Conservation (phyloP, 2,888 invertebrate species). For the Epirrhoe tristata region DNA sequence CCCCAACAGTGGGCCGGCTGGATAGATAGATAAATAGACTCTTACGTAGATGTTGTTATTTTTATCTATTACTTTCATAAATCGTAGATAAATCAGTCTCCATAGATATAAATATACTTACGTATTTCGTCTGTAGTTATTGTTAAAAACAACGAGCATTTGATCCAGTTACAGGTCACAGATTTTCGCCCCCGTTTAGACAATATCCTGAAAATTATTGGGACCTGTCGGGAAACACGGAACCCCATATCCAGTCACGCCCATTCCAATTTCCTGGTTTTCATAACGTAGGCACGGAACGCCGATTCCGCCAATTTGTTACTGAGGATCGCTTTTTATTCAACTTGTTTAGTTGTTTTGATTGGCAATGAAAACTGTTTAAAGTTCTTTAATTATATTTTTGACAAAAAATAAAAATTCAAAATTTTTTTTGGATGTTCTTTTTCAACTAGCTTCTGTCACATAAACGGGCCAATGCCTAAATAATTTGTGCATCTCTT, state of each 20-base stretch:
- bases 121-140: no score
- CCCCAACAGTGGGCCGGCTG: no score
- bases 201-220: conserved; percentile 74
- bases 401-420: no score
- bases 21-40: no score
- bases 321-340: conserved; percentile 13
- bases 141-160: no score
- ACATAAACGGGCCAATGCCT: no score
- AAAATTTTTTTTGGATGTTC: no score
- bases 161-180: neutral
- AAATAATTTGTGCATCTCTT: no score
- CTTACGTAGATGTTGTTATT: no score
- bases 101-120: no score
- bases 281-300: conserved; percentile 59
- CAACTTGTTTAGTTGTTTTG: conserved; percentile 21
- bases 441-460: no score
- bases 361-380: conserved; percentile 9
- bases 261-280: conserved; percentile 82
- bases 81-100: no score
- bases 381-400: neutral
- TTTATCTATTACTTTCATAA: conserved; percentile 16
- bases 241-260: conserved; percentile 73
- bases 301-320: conserved; percentile 46
- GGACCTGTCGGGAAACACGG: conserved; percentile 59
- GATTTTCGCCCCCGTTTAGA: conserved; percentile 43